A percentile compares a stretch with the other conserved stretches of the same genome.
These are phyloP conservation scores for Garrulus glandarius DNA, from an alignment of 2,797 vertebrate genomes.

Conservation along the genomic window DNA sequence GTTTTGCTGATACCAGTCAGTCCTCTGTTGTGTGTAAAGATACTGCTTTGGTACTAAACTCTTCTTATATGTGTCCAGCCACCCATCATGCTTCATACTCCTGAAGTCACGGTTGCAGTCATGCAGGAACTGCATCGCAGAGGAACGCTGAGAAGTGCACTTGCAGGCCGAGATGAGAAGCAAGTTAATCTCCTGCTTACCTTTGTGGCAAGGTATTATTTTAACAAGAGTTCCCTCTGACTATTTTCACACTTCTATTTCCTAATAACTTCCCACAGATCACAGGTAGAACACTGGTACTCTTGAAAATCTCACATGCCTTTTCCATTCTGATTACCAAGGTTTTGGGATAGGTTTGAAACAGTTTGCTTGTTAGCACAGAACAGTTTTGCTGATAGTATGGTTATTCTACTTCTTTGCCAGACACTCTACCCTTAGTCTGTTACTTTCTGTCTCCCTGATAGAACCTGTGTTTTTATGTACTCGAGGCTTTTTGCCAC, in stretches of 20 bases:
- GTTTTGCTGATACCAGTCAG: neutral
- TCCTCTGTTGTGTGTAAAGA: neutral
- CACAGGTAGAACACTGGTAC: fast-evolving
- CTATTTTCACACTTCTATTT: neutral
- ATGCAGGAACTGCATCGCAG: constrained; percentile 93
- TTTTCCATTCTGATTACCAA: neutral
- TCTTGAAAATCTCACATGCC: neutral
- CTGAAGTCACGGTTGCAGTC: constrained; percentile 89
- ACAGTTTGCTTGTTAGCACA: neutral
- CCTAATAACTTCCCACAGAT: neutral
- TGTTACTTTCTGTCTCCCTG: neutral
- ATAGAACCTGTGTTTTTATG: neutral
- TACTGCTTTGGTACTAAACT: neutral
- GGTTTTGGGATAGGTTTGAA: neutral
- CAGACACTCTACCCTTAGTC: neutral
- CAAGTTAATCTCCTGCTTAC: constrained; percentile 82
- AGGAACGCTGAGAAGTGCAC: constrained; percentile 90
- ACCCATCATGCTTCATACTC: constrained; percentile 74
- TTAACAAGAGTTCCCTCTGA: neutral
- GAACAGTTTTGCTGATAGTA: neutral
- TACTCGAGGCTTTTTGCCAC: neutral
- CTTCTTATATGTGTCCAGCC: constrained; percentile 65
- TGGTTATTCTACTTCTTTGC: neutral
- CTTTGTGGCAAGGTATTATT: constrained; percentile 87
- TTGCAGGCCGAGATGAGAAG: constrained; percentile 90